Conservation (phyloP, 2,888 invertebrate genomes). For the Cheilosia scutellata region DNA sequence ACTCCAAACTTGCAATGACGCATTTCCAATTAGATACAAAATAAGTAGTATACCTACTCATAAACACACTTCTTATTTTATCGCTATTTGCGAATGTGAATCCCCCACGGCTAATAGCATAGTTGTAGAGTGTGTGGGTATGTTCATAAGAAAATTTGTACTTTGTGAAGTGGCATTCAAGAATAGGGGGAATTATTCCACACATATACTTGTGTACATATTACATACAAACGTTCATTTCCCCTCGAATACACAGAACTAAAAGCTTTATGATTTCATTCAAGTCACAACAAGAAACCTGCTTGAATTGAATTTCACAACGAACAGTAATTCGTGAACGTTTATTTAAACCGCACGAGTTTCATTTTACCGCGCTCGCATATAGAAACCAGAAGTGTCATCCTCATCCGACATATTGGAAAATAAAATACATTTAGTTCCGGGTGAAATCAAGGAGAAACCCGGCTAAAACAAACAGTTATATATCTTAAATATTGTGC, state of each 20-base stretch:
- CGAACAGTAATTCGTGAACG: slow-evolving; percentile 66
- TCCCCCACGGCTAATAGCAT: neutral
- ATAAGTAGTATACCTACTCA: neutral
- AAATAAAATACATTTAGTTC: slow-evolving; percentile 17
- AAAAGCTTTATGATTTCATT: slow-evolving; percentile 37
- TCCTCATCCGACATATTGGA: slow-evolving; percentile 7
- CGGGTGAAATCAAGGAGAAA: slow-evolving; percentile 10
- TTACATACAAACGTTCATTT: neutral
- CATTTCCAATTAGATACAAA: neutral
- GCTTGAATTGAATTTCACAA: slow-evolving; percentile 74
- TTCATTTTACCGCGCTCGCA: slow-evolving; percentile 46
- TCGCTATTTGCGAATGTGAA: neutral
- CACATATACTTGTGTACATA: neutral
- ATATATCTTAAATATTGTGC: neutral
- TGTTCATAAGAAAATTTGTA: neutral
- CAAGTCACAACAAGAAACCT: slow-evolving; percentile 57
- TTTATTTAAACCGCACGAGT: slow-evolving; percentile 4
- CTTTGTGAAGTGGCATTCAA: neutral
- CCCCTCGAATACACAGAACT: slow-evolving; percentile 16
- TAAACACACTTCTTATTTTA: neutral
- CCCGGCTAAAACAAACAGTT: slow-evolving; percentile 8
- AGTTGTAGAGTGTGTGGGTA: neutral
- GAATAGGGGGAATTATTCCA: slow-evolving; percentile 12
- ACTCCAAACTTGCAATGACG: neutral
- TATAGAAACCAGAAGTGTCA: slow-evolving; percentile 36